Evolutionary conservation across 2,797 vertebrate species (phyloP).

Genomic region (Pseudotriccus pelzelni): DNA sequence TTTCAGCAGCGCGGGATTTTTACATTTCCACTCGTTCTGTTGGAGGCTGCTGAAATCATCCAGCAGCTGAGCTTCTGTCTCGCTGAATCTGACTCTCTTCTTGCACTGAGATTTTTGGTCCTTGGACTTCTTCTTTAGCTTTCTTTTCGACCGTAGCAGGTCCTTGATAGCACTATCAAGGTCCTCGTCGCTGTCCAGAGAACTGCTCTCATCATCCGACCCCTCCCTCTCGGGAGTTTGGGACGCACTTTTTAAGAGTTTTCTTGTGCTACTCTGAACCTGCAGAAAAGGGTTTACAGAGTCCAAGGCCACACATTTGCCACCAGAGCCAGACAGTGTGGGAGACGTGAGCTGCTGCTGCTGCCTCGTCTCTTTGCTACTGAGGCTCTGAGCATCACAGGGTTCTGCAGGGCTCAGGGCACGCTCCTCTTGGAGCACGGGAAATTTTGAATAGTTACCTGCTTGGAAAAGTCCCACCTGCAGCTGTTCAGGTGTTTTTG

Average conservation of each 20-base stretch:
- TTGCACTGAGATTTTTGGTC: conserved; percentile 80
- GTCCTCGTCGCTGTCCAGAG: conserved; percentile 95
- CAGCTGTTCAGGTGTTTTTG: neutral
- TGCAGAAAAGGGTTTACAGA: neutral
- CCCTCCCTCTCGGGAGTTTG: conserved; percentile 1
- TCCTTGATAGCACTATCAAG: conserved; percentile 94
- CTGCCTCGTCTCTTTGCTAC: neutral
- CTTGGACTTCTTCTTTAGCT: conserved; percentile 83
- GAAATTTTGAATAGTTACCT: neutral
- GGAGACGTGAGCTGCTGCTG: conserved; percentile 6
- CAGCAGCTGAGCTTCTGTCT: conserved; percentile 55
- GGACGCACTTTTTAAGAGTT: neutral
- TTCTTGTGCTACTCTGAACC: neutral
- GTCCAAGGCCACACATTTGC: neutral
- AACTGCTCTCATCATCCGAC: conserved; percentile 91
- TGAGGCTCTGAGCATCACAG: neutral
- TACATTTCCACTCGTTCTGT: conserved; percentile 68
- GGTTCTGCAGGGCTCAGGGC: neutral
- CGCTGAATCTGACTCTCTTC: conserved; percentile 77
- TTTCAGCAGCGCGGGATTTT: conserved; percentile 50
- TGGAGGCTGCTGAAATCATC: conserved; percentile 48
- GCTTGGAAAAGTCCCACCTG: neutral
- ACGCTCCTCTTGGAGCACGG: neutral
- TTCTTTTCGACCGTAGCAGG: conserved; percentile 90
- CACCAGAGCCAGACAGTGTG: neutral